Percentiles rank a stretch among this genome's conserved stretches.
phyloP scores from a whole-genome alignment of 2,113 vertebrate genomes.

The Budorcas taxicolor region DNA sequence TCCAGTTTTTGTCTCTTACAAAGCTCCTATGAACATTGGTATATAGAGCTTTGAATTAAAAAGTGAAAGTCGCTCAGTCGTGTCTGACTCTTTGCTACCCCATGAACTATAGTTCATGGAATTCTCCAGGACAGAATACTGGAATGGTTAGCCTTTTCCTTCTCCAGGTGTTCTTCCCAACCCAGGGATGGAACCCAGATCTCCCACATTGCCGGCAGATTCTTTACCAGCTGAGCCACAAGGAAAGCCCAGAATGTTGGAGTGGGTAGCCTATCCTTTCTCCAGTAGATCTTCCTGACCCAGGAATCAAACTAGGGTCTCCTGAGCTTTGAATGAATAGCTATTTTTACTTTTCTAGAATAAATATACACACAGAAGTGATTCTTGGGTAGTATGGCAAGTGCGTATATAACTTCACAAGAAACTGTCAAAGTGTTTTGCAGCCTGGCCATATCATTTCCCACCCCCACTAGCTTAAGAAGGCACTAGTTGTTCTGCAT shows the following conservation, averaged over 20 bases:
- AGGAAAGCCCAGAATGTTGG: background rate
- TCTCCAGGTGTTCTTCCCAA: background rate
- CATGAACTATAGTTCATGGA: background rate
- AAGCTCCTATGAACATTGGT: background rate
- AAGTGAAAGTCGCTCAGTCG: fast-evolving
- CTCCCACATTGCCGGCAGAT: fast-evolving
- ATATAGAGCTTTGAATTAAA: background rate
- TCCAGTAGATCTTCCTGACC: background rate
- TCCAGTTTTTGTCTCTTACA: background rate
- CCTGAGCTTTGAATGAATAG: background rate
- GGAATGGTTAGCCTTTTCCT: background rate
- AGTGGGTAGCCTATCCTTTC: background rate
- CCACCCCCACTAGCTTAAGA: background rate
- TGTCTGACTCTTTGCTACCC: background rate
- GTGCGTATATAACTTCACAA: background rate
- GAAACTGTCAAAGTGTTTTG: background rate
- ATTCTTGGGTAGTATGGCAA: background rate
- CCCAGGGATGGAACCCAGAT: background rate
- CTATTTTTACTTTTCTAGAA: background rate
- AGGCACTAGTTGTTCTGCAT: background rate
- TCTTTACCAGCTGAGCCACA: background rate
- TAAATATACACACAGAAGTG: background rate
- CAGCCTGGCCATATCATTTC: background rate
- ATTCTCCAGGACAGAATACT: background rate
- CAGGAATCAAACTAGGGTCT: background rate